Evolutionary conservation across 2,797 vertebrate species (phyloP), one percentile per base, ranked within the genome.

Genomic region (Austrolebias charrua): DNA sequence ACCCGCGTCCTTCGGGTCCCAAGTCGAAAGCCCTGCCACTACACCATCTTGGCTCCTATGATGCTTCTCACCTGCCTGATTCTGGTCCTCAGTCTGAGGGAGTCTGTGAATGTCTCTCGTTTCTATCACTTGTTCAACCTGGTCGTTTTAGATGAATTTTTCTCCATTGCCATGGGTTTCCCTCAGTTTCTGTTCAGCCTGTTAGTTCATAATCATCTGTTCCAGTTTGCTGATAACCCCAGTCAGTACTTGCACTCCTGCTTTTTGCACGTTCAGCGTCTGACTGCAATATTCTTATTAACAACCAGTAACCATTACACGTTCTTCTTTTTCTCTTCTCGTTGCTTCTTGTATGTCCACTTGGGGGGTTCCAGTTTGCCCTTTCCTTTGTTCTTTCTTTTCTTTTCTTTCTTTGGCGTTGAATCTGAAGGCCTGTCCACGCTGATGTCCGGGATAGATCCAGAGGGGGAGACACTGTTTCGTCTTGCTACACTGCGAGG

Each of bases 341-440:
- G 92, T 51, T 87, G 80, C 79, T 91, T 79, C 80, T 95, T 95
- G 87, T 96, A 95, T 61, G 55, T 92, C 95, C 95, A 95, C 42
- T 78, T 78, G 0, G 95, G 96, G 0, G 88, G 93, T 59, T 93
- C 83, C 78, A 97, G 87, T 3, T 77, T 84, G 5, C 74, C 57
- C 49, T 85, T 86, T 13, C n/a, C 57, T 49, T 71, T 81, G 0
- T 70, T 80, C 63, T 71, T 76, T 0, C n/a, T 72, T 62, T 64
- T 63, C 64, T 86, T 89, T 24, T 82, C 83, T 55, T 87, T 83
- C 73, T 81, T 59, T 12, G 73, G 55, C 0, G 83, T 53, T 0
- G 86, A 19, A 0, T 86, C 74, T 0, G 83, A 20, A 0, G 89
- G 81, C 75, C 85, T 92, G 76, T 57, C 91, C 28, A 96, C 76